Evolutionary conservation across 1,140 invertebrate species (phyloP), one percentile per base, ranked within the genome.

Genomic region (Drosophila elegans): DNA sequence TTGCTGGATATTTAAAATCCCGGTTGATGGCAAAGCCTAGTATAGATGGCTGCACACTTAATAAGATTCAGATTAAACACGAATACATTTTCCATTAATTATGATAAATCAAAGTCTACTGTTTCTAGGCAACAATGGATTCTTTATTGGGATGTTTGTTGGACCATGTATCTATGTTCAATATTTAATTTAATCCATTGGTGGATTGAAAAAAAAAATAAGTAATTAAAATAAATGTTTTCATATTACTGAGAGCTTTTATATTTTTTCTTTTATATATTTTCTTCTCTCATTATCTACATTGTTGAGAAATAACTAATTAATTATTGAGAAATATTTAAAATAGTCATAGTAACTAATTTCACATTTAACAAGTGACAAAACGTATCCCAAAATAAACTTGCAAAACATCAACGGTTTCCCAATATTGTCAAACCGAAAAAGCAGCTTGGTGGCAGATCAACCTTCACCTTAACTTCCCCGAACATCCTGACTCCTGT

Each of bases 391-490:
- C 29, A 4, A 32, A 4, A 6, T 32, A 32, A 5, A 32, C 3
- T 32, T 32, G 29, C 2, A 32, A 39, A 12, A 39, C 12, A 10
- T 5, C 3, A 39, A 39, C 12, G 9, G 38, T n/a, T 39, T 29
- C 6, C n/a, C 25, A 27, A 29, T 27, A 44, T 11, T 29, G 10
- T 9, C 3, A 12, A 16, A 1, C 1, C 27, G 10, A 56, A 32
- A 32, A 16, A 3, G 7, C 10, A 7, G n/a, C 10, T 39, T 32
- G 5, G 3, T 16, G 4, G 10, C 21, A 57, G 36, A 71, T 51
- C 42, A 64, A 49, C 44, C 27, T 51, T 62, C 38, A 74, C 51
- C 71, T 74, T 71, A 38, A 49, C 27, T 46, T 38, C n/a, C 16
- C 45, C 16, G 0, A 13, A 34, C 42, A 41, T 13, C 10, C 49